Conservation (phyloP, 2,797 vertebrate species). For the Pyrocephalus nanus region DNA sequence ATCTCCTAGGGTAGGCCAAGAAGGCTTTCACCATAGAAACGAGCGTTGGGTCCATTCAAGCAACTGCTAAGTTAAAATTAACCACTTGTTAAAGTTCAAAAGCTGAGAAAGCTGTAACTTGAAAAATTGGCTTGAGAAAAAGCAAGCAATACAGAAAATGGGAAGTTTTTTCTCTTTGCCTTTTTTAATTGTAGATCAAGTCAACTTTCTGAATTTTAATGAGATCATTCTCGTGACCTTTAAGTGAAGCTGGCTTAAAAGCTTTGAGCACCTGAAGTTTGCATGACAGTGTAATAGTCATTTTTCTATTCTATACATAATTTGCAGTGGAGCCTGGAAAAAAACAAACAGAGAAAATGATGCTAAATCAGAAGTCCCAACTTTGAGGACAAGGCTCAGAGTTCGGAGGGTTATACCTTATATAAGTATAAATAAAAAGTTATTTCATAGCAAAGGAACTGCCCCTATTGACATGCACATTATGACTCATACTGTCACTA, state of each 20-base stretch:
- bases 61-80: not conserved
- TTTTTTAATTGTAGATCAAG: not conserved
- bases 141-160: not conserved
- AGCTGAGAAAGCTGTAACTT: not conserved
- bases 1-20: not conserved
- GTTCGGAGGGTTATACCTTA: not conserved
- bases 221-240: not conserved
- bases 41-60: not conserved
- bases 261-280: not conserved
- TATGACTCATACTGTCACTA: not conserved
- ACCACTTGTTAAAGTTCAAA: not conserved
- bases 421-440: not conserved
- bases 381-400: not conserved
- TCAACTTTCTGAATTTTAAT: not conserved
- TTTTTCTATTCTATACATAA: not conserved
- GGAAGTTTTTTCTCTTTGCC: not conserved
- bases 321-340: not conserved
- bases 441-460: not conserved
- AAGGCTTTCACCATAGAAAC: not conserved
- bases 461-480: fast-evolving
- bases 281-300: not conserved
- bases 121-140: not conserved
- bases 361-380: not conserved
- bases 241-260: not conserved
- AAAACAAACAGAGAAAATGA: not conserved